These are phyloP conservation scores for Sandelia bainsii DNA, from an alignment of 2,797 vertebrate species.

Conservation along the genomic window DNA sequence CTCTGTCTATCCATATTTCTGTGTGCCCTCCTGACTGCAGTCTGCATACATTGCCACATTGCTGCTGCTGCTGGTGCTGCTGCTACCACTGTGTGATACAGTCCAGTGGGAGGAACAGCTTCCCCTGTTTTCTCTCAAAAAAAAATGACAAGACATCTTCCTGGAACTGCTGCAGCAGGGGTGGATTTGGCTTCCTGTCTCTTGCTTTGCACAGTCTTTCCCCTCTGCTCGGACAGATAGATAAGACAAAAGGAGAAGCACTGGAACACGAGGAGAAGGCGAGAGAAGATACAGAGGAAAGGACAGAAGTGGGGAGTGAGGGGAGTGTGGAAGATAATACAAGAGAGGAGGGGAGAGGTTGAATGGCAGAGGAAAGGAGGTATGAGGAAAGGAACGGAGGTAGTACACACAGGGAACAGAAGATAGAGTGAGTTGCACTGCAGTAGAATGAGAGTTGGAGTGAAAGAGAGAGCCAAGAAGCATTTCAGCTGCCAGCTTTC, in stretches of 20 bases:
- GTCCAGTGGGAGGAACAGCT: constrained; percentile 68
- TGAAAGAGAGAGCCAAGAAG: constrained; percentile 63
- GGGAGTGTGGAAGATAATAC: constrained; percentile 49
- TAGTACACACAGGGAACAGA: constrained; percentile 46
- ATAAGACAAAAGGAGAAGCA: constrained; percentile 35
- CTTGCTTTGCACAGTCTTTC: constrained; percentile 72
- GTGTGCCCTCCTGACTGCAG: constrained; percentile 74
- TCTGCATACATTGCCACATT: constrained; percentile 67
- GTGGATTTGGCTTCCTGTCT: constrained; percentile 59
- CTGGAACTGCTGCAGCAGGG: constrained; percentile 66
- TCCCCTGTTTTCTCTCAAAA: constrained; percentile 47
- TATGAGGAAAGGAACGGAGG: constrained; percentile 43
- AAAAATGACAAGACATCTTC: constrained; percentile 68
- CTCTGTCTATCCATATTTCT: constrained; percentile 68
- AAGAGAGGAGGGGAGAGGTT: constrained; percentile 44
- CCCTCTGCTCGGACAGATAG: constrained; percentile 55
- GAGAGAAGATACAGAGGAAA: constrained; percentile 22
- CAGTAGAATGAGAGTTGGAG: constrained; percentile 76
- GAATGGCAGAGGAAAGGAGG: constrained; percentile 52
- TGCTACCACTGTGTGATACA: constrained; percentile 60
- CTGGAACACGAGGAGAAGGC: constrained; percentile 23
- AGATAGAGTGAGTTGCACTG: constrained; percentile 61
- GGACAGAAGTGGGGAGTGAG: constrained; percentile 31
- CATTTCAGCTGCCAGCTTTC: constrained; percentile 62
- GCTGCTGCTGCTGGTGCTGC: constrained; percentile 55